phyloP scores from a whole-genome alignment of 2,797 vertebrate species.

The Sebastes nivosus region DNA sequence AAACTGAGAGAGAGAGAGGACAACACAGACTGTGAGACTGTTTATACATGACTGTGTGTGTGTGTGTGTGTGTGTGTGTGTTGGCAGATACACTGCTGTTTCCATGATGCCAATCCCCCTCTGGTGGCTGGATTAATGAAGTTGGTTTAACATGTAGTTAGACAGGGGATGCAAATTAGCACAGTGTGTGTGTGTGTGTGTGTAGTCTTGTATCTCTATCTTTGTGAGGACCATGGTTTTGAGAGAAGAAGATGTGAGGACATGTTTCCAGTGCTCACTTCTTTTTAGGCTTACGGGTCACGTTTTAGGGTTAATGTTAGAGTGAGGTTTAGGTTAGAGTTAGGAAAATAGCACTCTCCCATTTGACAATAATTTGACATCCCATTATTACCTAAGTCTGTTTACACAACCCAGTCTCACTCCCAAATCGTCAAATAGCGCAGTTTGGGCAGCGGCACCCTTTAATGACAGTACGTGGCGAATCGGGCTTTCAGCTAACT shows the following conservation, averaged over 20 bases:
- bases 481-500: too few relatives aligned
- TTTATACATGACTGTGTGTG: slow-evolving; percentile 4
- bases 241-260: not conserved
- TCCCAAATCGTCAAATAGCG: too few relatives aligned
- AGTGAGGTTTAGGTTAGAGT: not conserved
- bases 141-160: slow-evolving; percentile 47
- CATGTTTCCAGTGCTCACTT: not conserved
- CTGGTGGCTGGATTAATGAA: slow-evolving; percentile 56
- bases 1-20: not conserved
- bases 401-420: not conserved
- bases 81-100: slow-evolving; percentile 38
- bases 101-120: slow-evolving; percentile 42
- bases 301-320: not conserved
- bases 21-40: not conserved
- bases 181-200: not conserved
- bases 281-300: not conserved
- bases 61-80: slow-evolving; percentile 11
- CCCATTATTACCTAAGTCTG: not conserved
- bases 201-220: not conserved
- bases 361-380: not conserved
- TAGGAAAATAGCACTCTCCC: not conserved
- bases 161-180: slow-evolving; percentile 22
- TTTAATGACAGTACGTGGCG: too few relatives aligned
- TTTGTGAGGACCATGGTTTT: not conserved
- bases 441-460: too few relatives aligned